Conservation (phyloP, 1,140 invertebrate species). For the Mesaphorura yosii region DNA sequence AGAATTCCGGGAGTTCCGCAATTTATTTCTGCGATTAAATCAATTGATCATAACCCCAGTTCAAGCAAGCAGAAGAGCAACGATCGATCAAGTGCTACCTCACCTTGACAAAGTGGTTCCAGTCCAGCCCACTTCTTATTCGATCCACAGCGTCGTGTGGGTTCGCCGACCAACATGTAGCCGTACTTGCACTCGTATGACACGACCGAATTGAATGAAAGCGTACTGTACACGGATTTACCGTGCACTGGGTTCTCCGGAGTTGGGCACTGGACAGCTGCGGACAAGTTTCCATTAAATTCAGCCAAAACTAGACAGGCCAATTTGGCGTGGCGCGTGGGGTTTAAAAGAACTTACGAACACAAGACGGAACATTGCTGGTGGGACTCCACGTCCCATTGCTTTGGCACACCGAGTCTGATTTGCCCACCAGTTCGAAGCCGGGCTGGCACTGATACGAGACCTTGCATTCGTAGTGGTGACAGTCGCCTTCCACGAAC, state of each 20-base stretch:
- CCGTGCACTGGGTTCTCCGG: conserved; percentile 82
- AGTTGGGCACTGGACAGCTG: conserved; percentile 55
- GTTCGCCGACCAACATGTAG: conserved; percentile 73
- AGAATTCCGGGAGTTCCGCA: conserved; percentile 42
- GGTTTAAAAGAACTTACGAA: conserved; percentile 56
- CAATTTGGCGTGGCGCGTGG: too few species aligned
- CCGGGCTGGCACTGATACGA: conserved; percentile 85
- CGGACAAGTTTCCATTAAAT: not conserved
- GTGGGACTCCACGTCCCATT: conserved; percentile 71
- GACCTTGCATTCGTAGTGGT: conserved; percentile 80
- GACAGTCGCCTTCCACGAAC: conserved; percentile 78
- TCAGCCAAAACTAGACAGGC: too few species aligned
- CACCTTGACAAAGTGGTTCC: conserved; percentile 75
- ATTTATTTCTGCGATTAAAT: conserved; percentile 42
- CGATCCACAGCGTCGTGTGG: conserved; percentile 52
- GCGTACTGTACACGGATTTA: conserved; percentile 79
- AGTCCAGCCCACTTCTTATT: conserved; percentile 84
- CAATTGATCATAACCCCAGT: not conserved
- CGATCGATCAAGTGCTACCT: conserved; percentile 20
- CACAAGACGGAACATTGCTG: conserved; percentile 77
- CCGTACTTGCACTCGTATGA: conserved; percentile 88
- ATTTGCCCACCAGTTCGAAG: conserved; percentile 75
- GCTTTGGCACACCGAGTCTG: conserved; percentile 69
- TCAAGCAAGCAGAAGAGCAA: not conserved
- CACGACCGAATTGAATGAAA: conserved; percentile 84